Percentiles rank a stretch among this genome's conserved stretches.
phyloP scores from a whole-genome alignment of 1,140 invertebrate genomes.

The Papilio polytes region DNA sequence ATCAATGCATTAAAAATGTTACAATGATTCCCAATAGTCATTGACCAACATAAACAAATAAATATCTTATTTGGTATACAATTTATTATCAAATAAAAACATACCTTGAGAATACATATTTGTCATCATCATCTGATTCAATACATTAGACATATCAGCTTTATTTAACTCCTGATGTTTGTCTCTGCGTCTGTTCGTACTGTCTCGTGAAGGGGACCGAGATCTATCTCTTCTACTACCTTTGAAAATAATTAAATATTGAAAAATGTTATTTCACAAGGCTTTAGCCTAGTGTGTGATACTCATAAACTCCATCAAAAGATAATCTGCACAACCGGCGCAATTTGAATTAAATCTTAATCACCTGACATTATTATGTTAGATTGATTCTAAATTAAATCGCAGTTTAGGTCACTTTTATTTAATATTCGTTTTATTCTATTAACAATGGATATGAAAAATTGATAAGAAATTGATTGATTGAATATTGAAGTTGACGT shows the following conservation, averaged over 20 bases:
- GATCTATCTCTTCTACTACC: constrained; percentile 69
- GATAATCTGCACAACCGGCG: not conserved
- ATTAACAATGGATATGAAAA: not conserved
- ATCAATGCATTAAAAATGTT: no score
- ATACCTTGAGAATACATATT: constrained; percentile 75
- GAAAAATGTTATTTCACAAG: constrained; percentile 1
- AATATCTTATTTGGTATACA: constrained; percentile 20
- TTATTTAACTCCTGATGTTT: constrained; percentile 55
- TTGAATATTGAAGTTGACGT: not conserved
- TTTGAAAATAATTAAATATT: constrained; percentile 43
- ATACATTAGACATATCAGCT: constrained; percentile 60
- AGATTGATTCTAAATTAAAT: not conserved
- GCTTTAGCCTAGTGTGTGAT: no score
- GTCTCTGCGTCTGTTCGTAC: constrained; percentile 54
- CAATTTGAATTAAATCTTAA: not conserved
- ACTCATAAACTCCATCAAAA: not conserved
- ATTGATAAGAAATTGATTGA: constrained; percentile 4
- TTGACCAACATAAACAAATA: not conserved
- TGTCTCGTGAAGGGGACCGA: constrained; percentile 64
- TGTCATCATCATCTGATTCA: constrained; percentile 74
- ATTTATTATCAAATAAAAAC: constrained; percentile 14
- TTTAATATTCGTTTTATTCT: not conserved
- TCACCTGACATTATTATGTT: constrained; percentile 27
- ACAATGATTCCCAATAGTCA: not conserved
- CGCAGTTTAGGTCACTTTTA: not conserved